Conservation (phyloP, 2,113 vertebrate genomes). For the Epinephelus fuscoguttatus region DNA sequence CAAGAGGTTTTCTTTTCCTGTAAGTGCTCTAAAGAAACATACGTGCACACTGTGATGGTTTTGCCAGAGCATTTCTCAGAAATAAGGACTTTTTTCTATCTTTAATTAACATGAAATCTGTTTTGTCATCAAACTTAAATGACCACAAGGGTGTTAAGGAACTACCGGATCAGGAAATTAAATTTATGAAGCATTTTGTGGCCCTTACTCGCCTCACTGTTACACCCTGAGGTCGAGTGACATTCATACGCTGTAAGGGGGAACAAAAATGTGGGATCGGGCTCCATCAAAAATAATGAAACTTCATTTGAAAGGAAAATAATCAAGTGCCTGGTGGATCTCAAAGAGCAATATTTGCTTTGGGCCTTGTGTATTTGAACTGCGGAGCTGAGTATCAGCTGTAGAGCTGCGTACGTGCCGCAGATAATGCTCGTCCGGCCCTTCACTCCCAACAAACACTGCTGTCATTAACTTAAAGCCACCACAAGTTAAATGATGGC, state of each 20-base stretch:
- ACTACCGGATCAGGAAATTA: not conserved
- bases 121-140: slow-evolving; percentile 1
- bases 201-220: slow-evolving; percentile 35
- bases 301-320: slow-evolving; percentile 77
- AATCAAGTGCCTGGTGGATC: slow-evolving; percentile 73
- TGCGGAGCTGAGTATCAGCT: slow-evolving; percentile 45
- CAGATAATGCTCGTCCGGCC: slow-evolving; percentile 15
- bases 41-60: no score
- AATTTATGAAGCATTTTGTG: not conserved
- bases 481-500: not conserved
- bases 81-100: not conserved
- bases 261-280: slow-evolving; percentile 14
- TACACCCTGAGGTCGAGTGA: slow-evolving; percentile 59
- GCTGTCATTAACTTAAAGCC: slow-evolving; percentile 9
- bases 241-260: slow-evolving; percentile 34
- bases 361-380: slow-evolving; percentile 69
- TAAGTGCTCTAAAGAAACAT: no score
- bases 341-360: slow-evolving; percentile 79
- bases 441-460: slow-evolving; percentile 8
- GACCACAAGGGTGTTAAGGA: not conserved
- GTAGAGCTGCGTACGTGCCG: slow-evolving; percentile 31
- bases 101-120: not conserved
- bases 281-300: slow-evolving; percentile 63
- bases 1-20: not conserved
- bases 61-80: no score